A percentile compares a stretch with the other conserved stretches of the same genome.
phyloP scores from a whole-genome alignment of 2,113 vertebrate genomes.

The Pedetes capensis region DNA sequence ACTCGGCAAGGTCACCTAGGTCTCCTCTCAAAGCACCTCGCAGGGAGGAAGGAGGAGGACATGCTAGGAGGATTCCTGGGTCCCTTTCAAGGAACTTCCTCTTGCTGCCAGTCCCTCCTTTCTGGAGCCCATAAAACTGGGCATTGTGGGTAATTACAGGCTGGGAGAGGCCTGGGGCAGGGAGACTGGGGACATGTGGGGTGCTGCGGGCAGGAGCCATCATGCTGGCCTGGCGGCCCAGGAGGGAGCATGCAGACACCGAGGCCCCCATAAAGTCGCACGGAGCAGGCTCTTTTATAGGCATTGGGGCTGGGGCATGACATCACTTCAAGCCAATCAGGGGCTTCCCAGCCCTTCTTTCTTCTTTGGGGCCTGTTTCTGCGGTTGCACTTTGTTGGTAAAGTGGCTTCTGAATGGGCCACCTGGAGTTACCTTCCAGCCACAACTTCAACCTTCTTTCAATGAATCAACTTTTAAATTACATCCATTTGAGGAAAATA shows the following conservation, averaged over 20 bases:
- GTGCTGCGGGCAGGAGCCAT: constrained; percentile 24
- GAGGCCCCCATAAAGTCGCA: constrained; percentile 35
- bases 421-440: not conserved
- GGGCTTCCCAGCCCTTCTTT: not conserved
- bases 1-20: rapidly evolving
- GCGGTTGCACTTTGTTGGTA: constrained; percentile 22
- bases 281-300: constrained; percentile 26
- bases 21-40: not conserved
- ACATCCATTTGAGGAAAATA: not conserved
- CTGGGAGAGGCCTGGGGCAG: constrained; percentile 23
- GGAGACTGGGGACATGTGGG: not conserved
- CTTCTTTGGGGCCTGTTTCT: constrained; percentile 28
- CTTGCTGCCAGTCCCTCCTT: not conserved
- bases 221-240: not conserved
- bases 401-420: not conserved
- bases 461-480: constrained; percentile 6
- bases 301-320: constrained; percentile 42
- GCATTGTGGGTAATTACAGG: constrained; percentile 67
- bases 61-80: not conserved
- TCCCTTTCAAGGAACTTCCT: constrained; percentile 53
- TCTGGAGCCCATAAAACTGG: constrained; percentile 50
- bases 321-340: constrained; percentile 17
- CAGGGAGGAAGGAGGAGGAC: not conserved
- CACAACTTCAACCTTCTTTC: not conserved
- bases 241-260: constrained; percentile 42